phyloP scores from a whole-genome alignment of 2,113 vertebrate genomes.

The Lepus americanus region DNA sequence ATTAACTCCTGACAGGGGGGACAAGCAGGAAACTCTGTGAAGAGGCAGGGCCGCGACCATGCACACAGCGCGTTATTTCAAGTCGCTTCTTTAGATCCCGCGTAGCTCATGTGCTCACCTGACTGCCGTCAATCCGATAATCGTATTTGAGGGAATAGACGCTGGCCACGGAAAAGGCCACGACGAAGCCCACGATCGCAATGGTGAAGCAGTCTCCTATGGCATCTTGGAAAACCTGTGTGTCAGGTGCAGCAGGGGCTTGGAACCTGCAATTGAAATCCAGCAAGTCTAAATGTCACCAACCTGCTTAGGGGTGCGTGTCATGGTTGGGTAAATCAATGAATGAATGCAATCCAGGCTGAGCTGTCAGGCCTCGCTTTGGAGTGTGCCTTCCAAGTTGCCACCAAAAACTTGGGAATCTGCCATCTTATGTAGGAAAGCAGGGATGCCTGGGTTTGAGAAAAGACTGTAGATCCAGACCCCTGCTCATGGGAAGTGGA shows the following conservation, averaged over 20 bases:
- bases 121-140: constrained; percentile 94
- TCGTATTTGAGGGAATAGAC: constrained; percentile 97
- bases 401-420: constrained; percentile 25
- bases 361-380: background rate
- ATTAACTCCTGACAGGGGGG: constrained; percentile 92
- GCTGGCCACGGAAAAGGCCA: constrained; percentile 96
- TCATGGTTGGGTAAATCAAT: background rate
- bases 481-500: background rate
- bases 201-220: constrained; percentile 92
- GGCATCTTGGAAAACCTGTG: constrained; percentile 87
- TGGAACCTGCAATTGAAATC: constrained; percentile 90
- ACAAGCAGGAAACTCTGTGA: background rate
- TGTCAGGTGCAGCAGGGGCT: constrained; percentile 88
- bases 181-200: constrained; percentile 94
- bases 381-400: background rate
- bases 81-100: background rate
- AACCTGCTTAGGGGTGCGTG: background rate
- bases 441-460: constrained; percentile 31
- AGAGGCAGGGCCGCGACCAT: background rate
- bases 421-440: constrained; percentile 43
- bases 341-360: background rate
- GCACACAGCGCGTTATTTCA: background rate
- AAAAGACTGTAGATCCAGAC: background rate
- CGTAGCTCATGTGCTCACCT: constrained; percentile 86
- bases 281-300: background rate